phyloP scores from a whole-genome alignment of 2,113 vertebrate species.

The Tauraco erythrolophus region DNA sequence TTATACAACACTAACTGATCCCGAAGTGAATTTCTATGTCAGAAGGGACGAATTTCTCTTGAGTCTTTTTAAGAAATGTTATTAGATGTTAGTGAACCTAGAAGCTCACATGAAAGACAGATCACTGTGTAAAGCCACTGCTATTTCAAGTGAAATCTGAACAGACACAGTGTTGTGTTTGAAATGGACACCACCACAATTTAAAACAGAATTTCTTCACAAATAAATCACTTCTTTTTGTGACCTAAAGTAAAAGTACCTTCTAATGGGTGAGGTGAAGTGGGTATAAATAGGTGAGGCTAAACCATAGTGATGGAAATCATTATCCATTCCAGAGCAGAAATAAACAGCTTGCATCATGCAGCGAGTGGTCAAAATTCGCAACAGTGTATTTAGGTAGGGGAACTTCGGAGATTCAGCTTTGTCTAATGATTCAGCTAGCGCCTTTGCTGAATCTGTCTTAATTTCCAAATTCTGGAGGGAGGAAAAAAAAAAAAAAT shows the following conservation, averaged over 20 bases:
- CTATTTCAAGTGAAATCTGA: neutral
- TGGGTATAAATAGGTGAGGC: slow-evolving; percentile 97
- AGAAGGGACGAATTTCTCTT: neutral
- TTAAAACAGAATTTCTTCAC: neutral
- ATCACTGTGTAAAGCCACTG: neutral
- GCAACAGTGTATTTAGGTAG: slow-evolving; percentile 92
- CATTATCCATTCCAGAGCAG: slow-evolving; percentile 96
- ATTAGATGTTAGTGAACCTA: neutral
- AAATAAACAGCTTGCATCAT: slow-evolving; percentile 99
- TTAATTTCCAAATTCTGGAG: slow-evolving; percentile 86
- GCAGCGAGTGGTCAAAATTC: slow-evolving; percentile 95
- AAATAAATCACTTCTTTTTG: neutral
- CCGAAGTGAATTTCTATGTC: neutral
- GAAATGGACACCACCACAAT: neutral
- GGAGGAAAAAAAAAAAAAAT: neutral
- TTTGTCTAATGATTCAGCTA: slow-evolving; percentile 91
- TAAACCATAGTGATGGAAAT: slow-evolving; percentile 97
- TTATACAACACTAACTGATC: neutral
- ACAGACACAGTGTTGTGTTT: neutral
- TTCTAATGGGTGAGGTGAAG: slow-evolving; percentile 97
- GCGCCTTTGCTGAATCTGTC: slow-evolving; percentile 92
- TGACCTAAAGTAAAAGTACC: slow-evolving; percentile 76
- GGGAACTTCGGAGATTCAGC: slow-evolving; percentile 83
- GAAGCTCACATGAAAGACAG: neutral
- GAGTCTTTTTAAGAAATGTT: neutral